Conservation (phyloP, 1,140 invertebrate species). For the Trachelipus rathkii region DNA sequence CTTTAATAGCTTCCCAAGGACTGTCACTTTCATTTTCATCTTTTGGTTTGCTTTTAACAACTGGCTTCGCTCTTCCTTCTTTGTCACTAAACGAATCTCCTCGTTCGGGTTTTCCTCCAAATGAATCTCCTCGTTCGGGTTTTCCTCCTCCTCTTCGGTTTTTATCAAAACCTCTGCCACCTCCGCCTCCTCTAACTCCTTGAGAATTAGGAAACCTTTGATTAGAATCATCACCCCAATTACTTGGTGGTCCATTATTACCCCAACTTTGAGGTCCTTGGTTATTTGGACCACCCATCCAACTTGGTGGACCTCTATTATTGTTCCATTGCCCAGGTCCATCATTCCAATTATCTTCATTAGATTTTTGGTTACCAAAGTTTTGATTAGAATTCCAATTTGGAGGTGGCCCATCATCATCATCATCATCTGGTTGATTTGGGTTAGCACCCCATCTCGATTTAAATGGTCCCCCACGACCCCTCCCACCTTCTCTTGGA, state of each 20-base stretch:
- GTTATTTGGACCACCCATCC: neutral
- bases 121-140: neutral
- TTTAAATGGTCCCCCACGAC: neutral
- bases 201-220: neutral
- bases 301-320: neutral
- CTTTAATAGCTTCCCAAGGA: slow-evolving; percentile 7
- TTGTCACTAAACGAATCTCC: neutral
- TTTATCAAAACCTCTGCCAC: neutral
- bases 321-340: neutral
- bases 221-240: neutral
- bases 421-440: neutral
- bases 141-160: neutral
- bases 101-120: neutral
- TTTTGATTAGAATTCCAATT: neutral
- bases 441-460: neutral
- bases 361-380: too few relatives aligned
- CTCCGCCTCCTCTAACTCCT: neutral
- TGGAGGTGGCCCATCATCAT: neutral
- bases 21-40: neutral
- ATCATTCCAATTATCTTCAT: neutral
- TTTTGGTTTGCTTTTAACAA: neutral
- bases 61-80: neutral
- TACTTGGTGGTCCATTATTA: neutral
- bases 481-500: neutral
- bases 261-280: neutral